These are phyloP conservation scores for Albula glossodonta DNA, from an alignment of 2,113 vertebrate species.

Conservation along the genomic window DNA sequence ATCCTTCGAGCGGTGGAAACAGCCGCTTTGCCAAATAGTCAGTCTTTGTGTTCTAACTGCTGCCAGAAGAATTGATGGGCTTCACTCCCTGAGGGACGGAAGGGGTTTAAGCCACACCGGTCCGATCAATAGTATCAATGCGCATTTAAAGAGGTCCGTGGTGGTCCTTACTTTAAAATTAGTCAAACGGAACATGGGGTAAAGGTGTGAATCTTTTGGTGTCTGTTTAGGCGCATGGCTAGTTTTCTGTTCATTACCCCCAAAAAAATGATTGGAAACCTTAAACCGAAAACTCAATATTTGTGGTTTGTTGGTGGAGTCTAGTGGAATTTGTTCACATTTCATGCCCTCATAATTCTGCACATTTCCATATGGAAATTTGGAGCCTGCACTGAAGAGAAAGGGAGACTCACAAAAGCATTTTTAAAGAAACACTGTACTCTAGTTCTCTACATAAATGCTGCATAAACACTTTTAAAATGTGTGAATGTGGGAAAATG, in stretches of 20 bases:
- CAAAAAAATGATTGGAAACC: neutral
- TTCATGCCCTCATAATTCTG: too few species aligned
- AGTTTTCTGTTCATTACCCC: neutral
- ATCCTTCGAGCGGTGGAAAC: neutral
- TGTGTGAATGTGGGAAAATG: too few species aligned
- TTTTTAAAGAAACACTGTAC: too few species aligned
- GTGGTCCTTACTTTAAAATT: conserved; percentile 11
- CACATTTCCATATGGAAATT: too few species aligned
- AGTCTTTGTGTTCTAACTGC: conserved; percentile 1
- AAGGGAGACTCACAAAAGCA: too few species aligned
- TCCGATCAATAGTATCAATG: conserved; percentile 14
- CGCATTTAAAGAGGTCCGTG: neutral
- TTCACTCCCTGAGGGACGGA: conserved; percentile 1
- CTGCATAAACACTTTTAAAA: too few species aligned
- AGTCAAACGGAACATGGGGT: neutral
- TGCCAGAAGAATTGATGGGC: neutral
- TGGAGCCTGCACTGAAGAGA: too few species aligned
- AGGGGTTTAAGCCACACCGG: conserved; percentile 9
- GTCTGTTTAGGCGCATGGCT: neutral
- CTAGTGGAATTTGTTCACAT: too few species aligned
- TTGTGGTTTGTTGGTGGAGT: too few species aligned
- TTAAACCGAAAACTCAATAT: too few species aligned
- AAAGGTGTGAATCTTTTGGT: neutral
- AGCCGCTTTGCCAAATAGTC: neutral
- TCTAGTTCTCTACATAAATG: too few species aligned